A percentile compares a stretch with the other conserved stretches of the same genome.
phyloP scores from a whole-genome alignment of 2,113 vertebrate species.

The Pungitius pungitius region DNA sequence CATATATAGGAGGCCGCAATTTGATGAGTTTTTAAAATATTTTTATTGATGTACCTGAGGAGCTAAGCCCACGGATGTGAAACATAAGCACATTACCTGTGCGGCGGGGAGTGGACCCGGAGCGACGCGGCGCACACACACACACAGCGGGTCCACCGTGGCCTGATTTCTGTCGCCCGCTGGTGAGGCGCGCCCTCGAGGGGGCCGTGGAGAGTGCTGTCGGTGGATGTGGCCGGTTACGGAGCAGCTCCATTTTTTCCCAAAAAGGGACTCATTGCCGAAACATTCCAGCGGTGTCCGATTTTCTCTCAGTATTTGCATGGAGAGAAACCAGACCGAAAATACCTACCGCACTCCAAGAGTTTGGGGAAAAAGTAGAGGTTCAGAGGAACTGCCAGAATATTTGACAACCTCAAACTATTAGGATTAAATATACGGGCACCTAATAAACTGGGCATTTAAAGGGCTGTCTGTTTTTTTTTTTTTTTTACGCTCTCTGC shows the following conservation, averaged over 20 bases:
- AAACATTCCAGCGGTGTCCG: slow-evolving; percentile 57
- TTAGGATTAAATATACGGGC: neutral
- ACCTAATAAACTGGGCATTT: slow-evolving; percentile 17
- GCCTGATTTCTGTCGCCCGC: slow-evolving; percentile 37
- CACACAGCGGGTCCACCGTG: slow-evolving; percentile 39
- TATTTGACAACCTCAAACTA: neutral
- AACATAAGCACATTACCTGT: slow-evolving; percentile 47
- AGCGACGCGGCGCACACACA: slow-evolving; percentile 25
- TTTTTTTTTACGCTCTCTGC: slow-evolving; percentile 25
- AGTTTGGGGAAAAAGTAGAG: slow-evolving; percentile 1
- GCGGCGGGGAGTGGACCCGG: slow-evolving; percentile 41
- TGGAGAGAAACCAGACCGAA: slow-evolving; percentile 18
- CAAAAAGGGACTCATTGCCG: slow-evolving; percentile 47
- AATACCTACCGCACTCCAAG: slow-evolving; percentile 21
- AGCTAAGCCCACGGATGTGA: slow-evolving; percentile 53
- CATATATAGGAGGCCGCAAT: slow-evolving; percentile 49
- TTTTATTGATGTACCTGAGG: slow-evolving; percentile 59
- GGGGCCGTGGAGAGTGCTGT: neutral
- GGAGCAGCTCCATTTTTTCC: slow-evolving; percentile 33
- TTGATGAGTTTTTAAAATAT: no score
- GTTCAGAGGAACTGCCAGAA: neutral
- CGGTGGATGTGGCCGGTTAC: slow-evolving; percentile 19
- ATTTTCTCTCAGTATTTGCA: slow-evolving; percentile 18
- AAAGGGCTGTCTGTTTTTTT: slow-evolving; percentile 14
- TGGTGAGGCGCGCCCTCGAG: neutral